A percentile compares a stretch with the other conserved stretches of the same genome.
These are phyloP conservation scores for Cydia pomonella DNA, from an alignment of 1,140 invertebrate genomes.

Conservation along the genomic window DNA sequence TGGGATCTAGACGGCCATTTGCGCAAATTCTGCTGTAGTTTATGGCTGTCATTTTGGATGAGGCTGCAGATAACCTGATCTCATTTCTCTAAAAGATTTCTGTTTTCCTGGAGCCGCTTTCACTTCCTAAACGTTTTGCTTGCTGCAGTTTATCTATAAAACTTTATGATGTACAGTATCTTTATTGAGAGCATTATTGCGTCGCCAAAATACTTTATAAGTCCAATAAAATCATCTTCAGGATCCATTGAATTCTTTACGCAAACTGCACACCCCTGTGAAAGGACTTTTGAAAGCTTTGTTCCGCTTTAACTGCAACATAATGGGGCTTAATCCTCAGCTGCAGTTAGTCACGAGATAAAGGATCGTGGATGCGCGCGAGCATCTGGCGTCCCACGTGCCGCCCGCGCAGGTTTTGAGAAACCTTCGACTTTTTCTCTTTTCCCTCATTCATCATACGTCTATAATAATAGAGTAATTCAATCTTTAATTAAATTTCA, in stretches of 20 bases:
- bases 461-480: conserved; percentile 68
- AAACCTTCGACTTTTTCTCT: conserved; percentile 60
- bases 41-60: conserved; percentile 33
- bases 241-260: conserved; percentile 21
- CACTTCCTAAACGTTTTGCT: conserved; percentile 29
- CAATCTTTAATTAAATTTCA: conserved; percentile 70
- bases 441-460: conserved; percentile 71
- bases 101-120: conserved; percentile 25
- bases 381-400: conserved; percentile 78
- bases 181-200: neutral
- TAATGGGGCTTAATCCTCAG: conserved; percentile 67
- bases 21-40: conserved; percentile 31
- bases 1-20: conserved; percentile 46
- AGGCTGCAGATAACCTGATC: conserved; percentile 27
- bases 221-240: conserved; percentile 13
- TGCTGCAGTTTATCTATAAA: neutral
- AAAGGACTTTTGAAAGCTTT: conserved; percentile 24
- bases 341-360: conserved; percentile 63
- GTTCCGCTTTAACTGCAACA: conserved; percentile 45
- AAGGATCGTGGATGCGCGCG: conserved; percentile 59
- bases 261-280: conserved; percentile 20
- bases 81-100: conserved; percentile 29
- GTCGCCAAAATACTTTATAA: neutral
- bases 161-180: neutral
- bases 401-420: conserved; percentile 64